Evolutionary conservation across 2,113 vertebrate species (phyloP).

Genomic region (Spilogale gracilis): DNA sequence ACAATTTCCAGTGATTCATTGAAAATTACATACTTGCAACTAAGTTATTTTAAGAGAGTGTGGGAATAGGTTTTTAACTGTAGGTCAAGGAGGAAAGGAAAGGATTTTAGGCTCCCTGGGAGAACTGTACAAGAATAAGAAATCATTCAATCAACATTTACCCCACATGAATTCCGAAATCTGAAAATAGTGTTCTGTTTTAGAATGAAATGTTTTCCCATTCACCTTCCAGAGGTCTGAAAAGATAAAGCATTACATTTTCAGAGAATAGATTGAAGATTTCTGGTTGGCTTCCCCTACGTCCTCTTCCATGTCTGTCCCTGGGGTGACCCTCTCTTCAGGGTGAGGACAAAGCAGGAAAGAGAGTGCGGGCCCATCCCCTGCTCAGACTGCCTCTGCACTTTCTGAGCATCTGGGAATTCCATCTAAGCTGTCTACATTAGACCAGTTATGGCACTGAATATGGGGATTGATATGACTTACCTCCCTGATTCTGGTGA

Average conservation of each 20-base stretch:
- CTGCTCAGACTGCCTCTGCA: not conserved
- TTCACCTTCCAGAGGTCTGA: not conserved
- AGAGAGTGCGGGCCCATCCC: not conserved
- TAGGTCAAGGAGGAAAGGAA: not conserved
- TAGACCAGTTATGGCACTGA: not conserved
- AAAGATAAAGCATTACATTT: not conserved
- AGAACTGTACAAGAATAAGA: not conserved
- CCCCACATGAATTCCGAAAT: not conserved
- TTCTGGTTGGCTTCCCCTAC: not conserved
- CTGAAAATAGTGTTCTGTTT: not conserved
- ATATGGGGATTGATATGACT: not conserved
- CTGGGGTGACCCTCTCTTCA: not conserved
- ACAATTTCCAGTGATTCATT: not conserved
- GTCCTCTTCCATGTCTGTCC: not conserved
- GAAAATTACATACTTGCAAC: not conserved
- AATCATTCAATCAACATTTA: not conserved
- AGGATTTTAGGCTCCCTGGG: not conserved
- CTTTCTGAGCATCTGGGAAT: not conserved
- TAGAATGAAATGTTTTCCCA: not conserved
- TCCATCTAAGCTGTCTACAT: not conserved
- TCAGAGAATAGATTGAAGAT: not conserved
- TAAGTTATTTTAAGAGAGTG: not conserved
- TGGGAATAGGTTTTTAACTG: not conserved
- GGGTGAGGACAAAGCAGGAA: not conserved
- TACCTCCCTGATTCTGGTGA: not conserved